Conservation (phyloP, 2,888 invertebrate genomes). For the Pristionchus entomophagus region DNA sequence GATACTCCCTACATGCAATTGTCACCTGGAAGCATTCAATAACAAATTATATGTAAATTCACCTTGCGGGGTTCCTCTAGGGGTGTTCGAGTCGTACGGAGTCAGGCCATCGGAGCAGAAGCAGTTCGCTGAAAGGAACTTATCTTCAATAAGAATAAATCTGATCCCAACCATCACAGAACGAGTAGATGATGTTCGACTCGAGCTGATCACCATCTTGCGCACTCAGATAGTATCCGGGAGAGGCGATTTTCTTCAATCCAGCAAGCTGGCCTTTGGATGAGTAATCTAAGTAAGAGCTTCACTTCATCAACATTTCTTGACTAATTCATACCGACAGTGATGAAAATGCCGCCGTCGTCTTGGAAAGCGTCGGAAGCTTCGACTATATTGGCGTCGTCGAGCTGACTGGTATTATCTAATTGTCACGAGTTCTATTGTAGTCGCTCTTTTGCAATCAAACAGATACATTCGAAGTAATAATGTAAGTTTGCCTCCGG, state of each 20-base stretch:
- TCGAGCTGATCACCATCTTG: background rate
- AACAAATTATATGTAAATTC: too few species aligned
- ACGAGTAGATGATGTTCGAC: background rate
- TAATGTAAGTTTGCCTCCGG: too few species aligned
- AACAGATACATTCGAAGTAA: too few species aligned
- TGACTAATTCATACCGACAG: background rate
- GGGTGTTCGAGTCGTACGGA: background rate
- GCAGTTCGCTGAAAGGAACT: conserved; percentile 18
- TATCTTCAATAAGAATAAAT: too few species aligned
- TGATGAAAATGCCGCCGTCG: conserved; percentile 15
- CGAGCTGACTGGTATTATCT: conserved; percentile 3
- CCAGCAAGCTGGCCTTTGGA: conserved; percentile 1
- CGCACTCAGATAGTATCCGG: conserved; percentile 2
- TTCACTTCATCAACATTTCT: background rate
- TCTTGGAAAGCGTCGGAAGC: background rate
- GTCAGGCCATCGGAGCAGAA: conserved; percentile 30
- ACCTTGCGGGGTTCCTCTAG: conserved; percentile 16
- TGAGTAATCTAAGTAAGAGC: conserved; percentile 30
- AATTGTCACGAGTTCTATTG: background rate
- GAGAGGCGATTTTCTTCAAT: conserved; percentile 14
- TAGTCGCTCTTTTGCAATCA: background rate
- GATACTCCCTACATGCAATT: too few species aligned
- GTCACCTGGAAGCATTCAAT: too few species aligned
- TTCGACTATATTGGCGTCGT: background rate
- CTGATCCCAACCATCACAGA: background rate